A percentile compares a stretch with the other conserved stretches of the same genome.
Evolutionary conservation across 1,140 invertebrate species (phyloP).

Genomic region (Pissodes strobi): DNA sequence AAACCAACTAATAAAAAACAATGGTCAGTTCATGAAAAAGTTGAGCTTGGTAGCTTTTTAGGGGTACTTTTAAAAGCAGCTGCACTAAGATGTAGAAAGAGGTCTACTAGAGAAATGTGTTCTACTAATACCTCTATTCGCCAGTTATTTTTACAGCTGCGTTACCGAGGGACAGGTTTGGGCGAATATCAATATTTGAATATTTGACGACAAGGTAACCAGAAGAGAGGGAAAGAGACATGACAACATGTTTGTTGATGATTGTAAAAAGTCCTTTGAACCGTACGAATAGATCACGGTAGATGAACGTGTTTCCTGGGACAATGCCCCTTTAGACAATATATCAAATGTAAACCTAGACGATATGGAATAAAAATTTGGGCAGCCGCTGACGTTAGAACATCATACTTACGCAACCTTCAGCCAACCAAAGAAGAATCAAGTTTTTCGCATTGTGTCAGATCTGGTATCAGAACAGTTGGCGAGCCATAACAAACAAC

Average conservation of each 20-base stretch:
- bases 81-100: constrained; percentile 26
- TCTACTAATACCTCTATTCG: not conserved
- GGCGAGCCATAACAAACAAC: constrained; percentile 21
- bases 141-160: too few relatives aligned
- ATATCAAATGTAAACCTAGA: constrained; percentile 32
- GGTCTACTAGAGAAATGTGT: constrained; percentile 7
- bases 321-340: constrained; percentile 18
- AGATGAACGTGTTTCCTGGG: constrained; percentile 31
- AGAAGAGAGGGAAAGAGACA: constrained; percentile 10
- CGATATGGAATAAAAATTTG: too few relatives aligned
- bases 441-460: too few relatives aligned
- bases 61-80: constrained; percentile 31
- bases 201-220: constrained; percentile 7
- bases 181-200: constrained; percentile 13
- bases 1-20: too few relatives aligned
- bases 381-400: too few relatives aligned
- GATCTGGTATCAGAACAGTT: constrained; percentile 18
- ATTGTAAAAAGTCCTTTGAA: constrained; percentile 44
- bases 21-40: too few relatives aligned
- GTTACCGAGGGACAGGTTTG: too few relatives aligned
- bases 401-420: constrained; percentile 34
- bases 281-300: constrained; percentile 37
- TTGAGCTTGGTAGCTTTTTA: too few relatives aligned
- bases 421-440: constrained; percentile 29
- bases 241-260: constrained; percentile 49